These are phyloP conservation scores for Apamea monoglypha DNA, from an alignment of 2,888 invertebrate genomes.

Conservation along the genomic window DNA sequence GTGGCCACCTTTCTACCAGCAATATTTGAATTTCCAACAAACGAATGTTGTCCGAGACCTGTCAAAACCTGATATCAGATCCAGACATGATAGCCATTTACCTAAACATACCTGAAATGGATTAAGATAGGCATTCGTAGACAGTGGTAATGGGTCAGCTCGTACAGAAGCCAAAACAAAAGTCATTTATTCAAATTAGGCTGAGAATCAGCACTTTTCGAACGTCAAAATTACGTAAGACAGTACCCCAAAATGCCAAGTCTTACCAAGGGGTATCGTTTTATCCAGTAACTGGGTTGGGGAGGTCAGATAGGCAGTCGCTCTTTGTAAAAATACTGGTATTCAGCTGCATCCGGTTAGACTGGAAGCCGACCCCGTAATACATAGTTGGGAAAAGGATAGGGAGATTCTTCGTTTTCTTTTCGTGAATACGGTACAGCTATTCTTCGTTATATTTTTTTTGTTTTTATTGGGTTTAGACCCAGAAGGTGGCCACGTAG, in stretches of 20 bases:
- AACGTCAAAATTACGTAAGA: background rate
- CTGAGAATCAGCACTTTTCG: background rate
- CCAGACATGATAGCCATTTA: constrained; percentile 2
- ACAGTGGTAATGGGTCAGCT: background rate
- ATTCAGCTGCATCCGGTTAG: background rate
- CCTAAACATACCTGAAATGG: constrained; percentile 38
- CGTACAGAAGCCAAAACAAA: background rate
- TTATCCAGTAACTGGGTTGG: background rate
- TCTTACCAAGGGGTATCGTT: background rate
- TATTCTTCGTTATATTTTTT: too few relatives aligned
- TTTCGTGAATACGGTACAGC: too few relatives aligned
- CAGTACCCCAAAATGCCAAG: background rate
- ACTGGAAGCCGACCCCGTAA: background rate
- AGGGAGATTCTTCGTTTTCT: too few relatives aligned
- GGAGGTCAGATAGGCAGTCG: background rate
- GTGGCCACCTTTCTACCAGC: background rate
- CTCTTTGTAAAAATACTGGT: background rate
- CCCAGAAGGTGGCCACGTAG: too few relatives aligned
- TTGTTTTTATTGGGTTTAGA: too few relatives aligned
- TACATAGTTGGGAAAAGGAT: background rate
- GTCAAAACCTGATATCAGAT: background rate
- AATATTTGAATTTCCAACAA: constrained; percentile 19
- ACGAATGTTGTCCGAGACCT: background rate
- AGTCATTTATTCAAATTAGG: background rate
- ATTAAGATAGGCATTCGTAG: constrained; percentile 34